Conservation (phyloP, 1,140 invertebrate genomes). For the Drosophila tropicalis region DNA sequence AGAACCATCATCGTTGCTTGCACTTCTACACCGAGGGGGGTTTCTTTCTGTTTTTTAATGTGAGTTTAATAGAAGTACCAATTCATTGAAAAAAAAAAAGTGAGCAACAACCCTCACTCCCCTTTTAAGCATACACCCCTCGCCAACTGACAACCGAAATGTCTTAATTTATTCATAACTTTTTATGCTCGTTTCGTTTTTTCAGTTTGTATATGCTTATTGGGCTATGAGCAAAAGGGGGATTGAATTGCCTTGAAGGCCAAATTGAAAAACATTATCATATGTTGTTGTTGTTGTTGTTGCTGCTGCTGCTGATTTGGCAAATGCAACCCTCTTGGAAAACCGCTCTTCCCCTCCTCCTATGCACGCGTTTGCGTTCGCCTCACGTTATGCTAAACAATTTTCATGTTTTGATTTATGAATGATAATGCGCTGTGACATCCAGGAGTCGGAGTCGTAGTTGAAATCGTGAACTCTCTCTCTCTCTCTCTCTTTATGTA, state of each 20-base stretch:
- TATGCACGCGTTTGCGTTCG: not conserved
- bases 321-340: constrained; percentile 28
- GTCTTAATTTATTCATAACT: constrained; percentile 80
- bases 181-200: constrained; percentile 23
- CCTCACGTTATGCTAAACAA: constrained; percentile 46
- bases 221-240: constrained; percentile 46
- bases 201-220: constrained; percentile 62
- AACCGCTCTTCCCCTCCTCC: not conserved
- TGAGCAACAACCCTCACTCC: constrained; percentile 50
- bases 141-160: constrained; percentile 54
- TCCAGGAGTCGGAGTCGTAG: constrained; percentile 32
- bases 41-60: constrained; percentile 57
- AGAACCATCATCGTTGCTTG: not conserved
- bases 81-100: constrained; percentile 39
- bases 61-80: constrained; percentile 63
- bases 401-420: constrained; percentile 82
- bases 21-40: constrained; percentile 17
- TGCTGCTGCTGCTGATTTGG: not conserved
- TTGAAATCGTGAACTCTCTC: constrained; percentile 5
- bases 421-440: constrained; percentile 82
- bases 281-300: constrained; percentile 33
- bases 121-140: constrained; percentile 2
- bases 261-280: constrained; percentile 18
- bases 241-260: not conserved
- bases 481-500: not conserved